Conservation (phyloP, 2,888 invertebrate species). For the Leucophora obtusa region DNA sequence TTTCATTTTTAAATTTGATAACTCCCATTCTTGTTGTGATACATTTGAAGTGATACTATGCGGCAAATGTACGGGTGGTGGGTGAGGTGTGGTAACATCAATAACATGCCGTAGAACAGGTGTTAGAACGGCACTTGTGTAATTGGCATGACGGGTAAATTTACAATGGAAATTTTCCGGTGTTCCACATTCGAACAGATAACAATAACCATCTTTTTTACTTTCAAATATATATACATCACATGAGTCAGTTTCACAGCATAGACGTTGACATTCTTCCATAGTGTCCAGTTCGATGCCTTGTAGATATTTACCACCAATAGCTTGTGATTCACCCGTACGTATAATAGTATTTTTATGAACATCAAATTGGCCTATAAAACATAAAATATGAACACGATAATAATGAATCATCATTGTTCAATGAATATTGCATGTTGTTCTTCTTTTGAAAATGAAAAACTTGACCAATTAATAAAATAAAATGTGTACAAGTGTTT, state of each 20-base stretch:
- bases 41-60: slow-evolving; percentile 66
- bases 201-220: slow-evolving; percentile 91
- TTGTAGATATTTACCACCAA: slow-evolving; percentile 93
- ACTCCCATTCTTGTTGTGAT: slow-evolving; percentile 78
- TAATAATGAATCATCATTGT: slow-evolving; percentile 10
- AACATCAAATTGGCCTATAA: slow-evolving; percentile 84
- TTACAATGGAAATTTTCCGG: slow-evolving; percentile 95
- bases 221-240: slow-evolving; percentile 96
- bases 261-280: slow-evolving; percentile 90
- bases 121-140: slow-evolving; percentile 90
- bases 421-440: not conserved
- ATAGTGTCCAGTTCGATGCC: slow-evolving; percentile 90
- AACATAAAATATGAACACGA: not conserved
- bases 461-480: not conserved
- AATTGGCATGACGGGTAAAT: slow-evolving; percentile 92
- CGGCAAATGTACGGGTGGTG: slow-evolving; percentile 49
- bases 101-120: slow-evolving; percentile 78
- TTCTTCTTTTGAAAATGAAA: slow-evolving; percentile 2
- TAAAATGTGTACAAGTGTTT: not conserved
- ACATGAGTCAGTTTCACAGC: slow-evolving; percentile 91
- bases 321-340: slow-evolving; percentile 91
- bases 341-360: slow-evolving; percentile 93
- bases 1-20: slow-evolving; percentile 77
- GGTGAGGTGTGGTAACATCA: slow-evolving; percentile 71
- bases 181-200: slow-evolving; percentile 93